Evolutionary conservation across 2,113 vertebrate genomes (phyloP).

Genomic region (Chloroceryle aenea): DNA sequence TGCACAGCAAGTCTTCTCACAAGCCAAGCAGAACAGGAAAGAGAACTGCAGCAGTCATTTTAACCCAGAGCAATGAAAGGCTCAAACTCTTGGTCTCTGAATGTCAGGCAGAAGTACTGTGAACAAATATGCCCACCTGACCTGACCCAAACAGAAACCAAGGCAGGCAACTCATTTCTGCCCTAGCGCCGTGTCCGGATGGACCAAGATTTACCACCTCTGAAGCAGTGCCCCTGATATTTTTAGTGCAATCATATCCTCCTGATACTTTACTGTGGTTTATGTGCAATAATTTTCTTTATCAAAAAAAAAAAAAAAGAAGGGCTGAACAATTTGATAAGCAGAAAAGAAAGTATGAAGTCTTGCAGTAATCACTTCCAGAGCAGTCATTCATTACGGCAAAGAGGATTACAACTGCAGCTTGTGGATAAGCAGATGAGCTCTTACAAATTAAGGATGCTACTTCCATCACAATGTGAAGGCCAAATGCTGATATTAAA

Average conservation of each 20-base stretch:
- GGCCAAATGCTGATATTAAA: constrained; percentile 14
- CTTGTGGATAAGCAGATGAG: constrained; percentile 55
- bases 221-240: background rate
- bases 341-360: constrained; percentile 14
- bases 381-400: constrained; percentile 23
- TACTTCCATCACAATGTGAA: background rate
- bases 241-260: background rate
- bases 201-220: background rate
- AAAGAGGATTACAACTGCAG: constrained; percentile 43
- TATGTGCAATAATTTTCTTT: constrained; percentile 1
- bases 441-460: constrained; percentile 41
- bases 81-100: background rate
- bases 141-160: background rate
- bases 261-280: background rate
- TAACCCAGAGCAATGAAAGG: background rate
- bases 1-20: background rate
- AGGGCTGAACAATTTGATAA: constrained; percentile 22
- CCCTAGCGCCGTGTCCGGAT: background rate
- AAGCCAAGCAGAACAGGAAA: constrained; percentile 16
- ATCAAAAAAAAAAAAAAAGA: background rate
- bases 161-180: background rate
- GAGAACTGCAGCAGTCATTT: background rate
- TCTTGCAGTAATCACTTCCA: constrained; percentile 53
- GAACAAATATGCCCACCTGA: background rate
- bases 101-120: background rate